Conservation (phyloP, 2,113 vertebrate genomes). For the Pachypanchax playfairii region DNA sequence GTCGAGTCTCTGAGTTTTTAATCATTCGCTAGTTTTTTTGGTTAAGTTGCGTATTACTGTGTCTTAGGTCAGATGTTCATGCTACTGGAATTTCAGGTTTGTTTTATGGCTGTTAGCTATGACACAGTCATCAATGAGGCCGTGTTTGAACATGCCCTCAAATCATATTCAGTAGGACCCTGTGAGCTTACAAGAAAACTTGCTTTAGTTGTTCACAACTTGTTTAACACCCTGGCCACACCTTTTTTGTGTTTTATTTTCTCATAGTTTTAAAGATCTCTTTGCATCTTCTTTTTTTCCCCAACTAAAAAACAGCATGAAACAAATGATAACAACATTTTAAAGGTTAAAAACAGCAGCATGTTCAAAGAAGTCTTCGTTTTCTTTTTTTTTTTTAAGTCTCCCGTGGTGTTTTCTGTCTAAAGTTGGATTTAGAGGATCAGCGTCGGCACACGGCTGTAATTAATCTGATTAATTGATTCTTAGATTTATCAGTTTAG, state of each 20-base stretch:
- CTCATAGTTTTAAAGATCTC: background rate
- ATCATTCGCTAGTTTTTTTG: background rate
- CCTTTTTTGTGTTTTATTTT: background rate
- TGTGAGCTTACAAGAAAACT: conserved; percentile 27
- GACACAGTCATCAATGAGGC: conserved; percentile 48
- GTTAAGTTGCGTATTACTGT: conserved; percentile 5
- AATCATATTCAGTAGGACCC: conserved; percentile 43
- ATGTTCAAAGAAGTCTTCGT: background rate
- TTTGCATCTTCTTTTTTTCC: background rate
- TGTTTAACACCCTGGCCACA: conserved; percentile 1
- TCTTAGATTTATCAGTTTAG: conserved; percentile 67
- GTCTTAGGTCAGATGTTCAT: conserved; percentile 35
- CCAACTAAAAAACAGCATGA: no score
- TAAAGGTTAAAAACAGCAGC: background rate
- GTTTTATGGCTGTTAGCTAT: conserved; percentile 39
- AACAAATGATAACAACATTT: background rate
- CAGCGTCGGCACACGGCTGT: conserved; percentile 43
- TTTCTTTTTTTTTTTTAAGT: background rate
- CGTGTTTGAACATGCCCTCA: conserved; percentile 67
- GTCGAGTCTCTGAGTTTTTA: background rate
- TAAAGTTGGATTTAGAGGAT: conserved; percentile 48
- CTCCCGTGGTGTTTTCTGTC: background rate
- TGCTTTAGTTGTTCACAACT: conserved; percentile 26
- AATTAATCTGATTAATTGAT: conserved; percentile 78
- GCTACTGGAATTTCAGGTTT: conserved; percentile 72